Conservation (phyloP, 92 coral and sea anemone genomes). For the Heteractis magnifica region DNA sequence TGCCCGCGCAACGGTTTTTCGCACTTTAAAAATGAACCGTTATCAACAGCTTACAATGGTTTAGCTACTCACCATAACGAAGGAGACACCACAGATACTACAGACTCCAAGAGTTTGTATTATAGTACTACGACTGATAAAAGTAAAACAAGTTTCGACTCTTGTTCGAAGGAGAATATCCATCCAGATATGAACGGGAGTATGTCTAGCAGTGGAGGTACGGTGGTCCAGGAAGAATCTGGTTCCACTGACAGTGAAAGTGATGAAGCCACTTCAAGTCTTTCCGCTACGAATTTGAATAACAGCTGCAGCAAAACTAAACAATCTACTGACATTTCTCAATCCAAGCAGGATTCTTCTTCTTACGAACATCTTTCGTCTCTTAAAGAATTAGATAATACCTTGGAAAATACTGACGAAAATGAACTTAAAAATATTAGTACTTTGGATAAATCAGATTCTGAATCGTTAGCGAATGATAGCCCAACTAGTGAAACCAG, state of each 20-base stretch:
- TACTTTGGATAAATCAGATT: neutral
- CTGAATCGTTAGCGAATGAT: neutral
- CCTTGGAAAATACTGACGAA: conserved; percentile 1
- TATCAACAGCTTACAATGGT: conserved; percentile 17
- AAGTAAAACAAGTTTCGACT: conserved; percentile 25
- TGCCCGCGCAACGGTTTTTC: neutral
- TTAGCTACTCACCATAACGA: neutral
- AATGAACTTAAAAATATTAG: conserved; percentile 1
- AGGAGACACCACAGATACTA: conserved; percentile 12
- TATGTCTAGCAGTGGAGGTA: conserved; percentile 79
- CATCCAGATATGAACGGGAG: conserved; percentile 55
- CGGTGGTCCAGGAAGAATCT: conserved; percentile 63
- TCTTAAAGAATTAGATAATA: neutral
- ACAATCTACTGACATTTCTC: conserved; percentile 9
- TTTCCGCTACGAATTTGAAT: neutral
- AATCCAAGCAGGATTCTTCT: conserved; percentile 29
- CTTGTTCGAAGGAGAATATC: conserved; percentile 35
- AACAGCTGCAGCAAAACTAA: conserved; percentile 4
- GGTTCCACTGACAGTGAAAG: conserved; percentile 29
- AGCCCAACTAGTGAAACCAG: neutral
- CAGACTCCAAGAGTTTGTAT: conserved; percentile 39
- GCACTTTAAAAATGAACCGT: conserved; percentile 11
- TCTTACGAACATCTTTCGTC: conserved; percentile 21
- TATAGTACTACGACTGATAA: conserved; percentile 31
- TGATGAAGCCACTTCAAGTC: conserved; percentile 9